Percentiles rank a stretch among this genome's conserved stretches.
Conservation (phyloP, 2,113 vertebrate genomes). For the Hemibagrus wyckioides region DNA sequence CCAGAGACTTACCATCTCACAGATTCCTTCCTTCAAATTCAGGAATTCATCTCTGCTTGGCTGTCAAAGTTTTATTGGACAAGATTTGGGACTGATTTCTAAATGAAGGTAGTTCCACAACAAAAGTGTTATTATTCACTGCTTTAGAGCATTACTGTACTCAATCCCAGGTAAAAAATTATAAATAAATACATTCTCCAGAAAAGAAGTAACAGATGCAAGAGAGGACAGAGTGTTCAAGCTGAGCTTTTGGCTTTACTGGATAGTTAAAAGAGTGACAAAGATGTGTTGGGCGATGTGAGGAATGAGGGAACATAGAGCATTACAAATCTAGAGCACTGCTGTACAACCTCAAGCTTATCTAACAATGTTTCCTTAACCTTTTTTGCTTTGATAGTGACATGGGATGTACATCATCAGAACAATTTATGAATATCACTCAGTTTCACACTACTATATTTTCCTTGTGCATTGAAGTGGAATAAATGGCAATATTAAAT, state of each 20-base stretch:
- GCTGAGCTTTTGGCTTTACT: not conserved
- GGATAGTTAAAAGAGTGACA: not conserved
- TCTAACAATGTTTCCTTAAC: not conserved
- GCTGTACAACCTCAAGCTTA: not conserved
- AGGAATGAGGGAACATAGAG: constrained; percentile 12
- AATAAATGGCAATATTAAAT: not conserved
- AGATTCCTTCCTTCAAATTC: not conserved
- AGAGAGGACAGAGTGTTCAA: not conserved
- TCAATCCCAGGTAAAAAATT: not conserved
- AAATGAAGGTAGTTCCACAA: not conserved
- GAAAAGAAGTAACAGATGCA: not conserved
- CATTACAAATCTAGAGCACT: too few relatives aligned
- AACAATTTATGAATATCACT: not conserved
- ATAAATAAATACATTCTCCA: not conserved
- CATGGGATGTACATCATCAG: not conserved
- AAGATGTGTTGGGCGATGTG: not conserved
- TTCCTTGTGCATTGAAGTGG: not conserved
- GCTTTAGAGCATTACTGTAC: too few relatives aligned
- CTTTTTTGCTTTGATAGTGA: not conserved
- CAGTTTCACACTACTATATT: not conserved
- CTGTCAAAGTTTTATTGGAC: not conserved
- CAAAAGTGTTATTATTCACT: not conserved
- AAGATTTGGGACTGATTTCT: not conserved
- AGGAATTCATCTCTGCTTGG: not conserved
- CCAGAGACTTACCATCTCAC: not conserved